These are phyloP conservation scores for Ophioderma brevispina DNA, from an alignment of 35 echinoderm and acorn worm genomes.

Conservation along the genomic window DNA sequence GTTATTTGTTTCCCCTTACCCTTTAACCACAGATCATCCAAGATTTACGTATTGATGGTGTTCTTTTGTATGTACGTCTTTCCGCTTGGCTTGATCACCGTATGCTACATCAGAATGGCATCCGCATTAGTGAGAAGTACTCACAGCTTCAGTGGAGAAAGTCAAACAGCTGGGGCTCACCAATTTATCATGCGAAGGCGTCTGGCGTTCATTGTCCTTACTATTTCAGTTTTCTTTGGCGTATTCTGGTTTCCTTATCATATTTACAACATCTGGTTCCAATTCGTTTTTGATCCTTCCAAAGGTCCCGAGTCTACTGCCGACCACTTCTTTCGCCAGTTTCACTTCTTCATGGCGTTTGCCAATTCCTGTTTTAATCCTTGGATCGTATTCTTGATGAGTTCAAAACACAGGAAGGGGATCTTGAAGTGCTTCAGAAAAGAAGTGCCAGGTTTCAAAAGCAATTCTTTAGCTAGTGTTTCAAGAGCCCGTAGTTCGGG, in stretches of 20 bases:
- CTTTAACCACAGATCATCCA: not conserved
- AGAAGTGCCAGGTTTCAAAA: not conserved
- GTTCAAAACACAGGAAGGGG: not conserved
- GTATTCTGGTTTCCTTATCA: not conserved
- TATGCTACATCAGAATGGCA: not conserved
- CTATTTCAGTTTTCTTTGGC: not conserved
- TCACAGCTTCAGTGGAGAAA: not conserved
- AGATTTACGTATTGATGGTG: not conserved
- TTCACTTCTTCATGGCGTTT: constrained; percentile 3
- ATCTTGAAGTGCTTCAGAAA: not conserved
- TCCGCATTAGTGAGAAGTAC: not conserved
- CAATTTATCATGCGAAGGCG: not conserved
- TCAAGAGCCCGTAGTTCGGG: not conserved
- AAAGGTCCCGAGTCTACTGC: not conserved
- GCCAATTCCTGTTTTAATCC: not conserved
- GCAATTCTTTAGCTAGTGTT: not conserved
- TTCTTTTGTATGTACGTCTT: not conserved
- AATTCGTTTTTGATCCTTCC: not conserved
- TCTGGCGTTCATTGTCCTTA: not conserved
- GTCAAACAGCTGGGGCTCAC: not conserved
- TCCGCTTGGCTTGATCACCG: not conserved
- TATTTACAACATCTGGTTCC: not conserved
- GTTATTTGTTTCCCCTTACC: not conserved
- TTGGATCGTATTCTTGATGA: not conserved
- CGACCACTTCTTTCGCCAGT: not conserved